phyloP scores from a whole-genome alignment of 2,113 vertebrate species.

The Notiomystis cincta region DNA sequence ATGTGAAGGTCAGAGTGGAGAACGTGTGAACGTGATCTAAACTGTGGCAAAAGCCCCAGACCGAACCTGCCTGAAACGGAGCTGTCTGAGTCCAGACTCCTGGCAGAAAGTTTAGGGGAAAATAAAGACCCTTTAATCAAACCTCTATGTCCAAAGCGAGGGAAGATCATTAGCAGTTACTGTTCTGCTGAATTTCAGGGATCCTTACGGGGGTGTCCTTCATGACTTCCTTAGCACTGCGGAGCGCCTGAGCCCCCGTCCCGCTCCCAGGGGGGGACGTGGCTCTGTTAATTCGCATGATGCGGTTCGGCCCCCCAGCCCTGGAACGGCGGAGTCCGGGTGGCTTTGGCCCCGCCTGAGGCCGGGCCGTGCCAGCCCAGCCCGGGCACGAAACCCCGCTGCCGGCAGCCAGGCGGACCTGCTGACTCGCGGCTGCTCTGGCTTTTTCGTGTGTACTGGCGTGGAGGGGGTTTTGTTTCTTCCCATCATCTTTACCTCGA shows the following conservation, averaged over 20 bases:
- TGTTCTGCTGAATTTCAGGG: background rate
- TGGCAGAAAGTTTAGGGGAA: background rate
- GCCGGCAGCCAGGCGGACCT: background rate
- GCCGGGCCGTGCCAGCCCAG: background rate
- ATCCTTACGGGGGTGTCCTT: background rate
- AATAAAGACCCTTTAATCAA: background rate
- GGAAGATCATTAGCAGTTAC: background rate
- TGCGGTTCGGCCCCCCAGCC: background rate
- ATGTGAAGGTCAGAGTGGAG: background rate
- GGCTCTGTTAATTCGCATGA: background rate
- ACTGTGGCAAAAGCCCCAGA: background rate
- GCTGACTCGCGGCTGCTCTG: background rate
- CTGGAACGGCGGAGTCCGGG: rapidly evolving
- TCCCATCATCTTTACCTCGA: background rate
- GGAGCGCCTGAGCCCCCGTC: rapidly evolving
- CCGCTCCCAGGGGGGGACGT: background rate
- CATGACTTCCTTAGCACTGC: background rate
- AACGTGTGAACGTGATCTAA: rapidly evolving
- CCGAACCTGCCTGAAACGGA: background rate
- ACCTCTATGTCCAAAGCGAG: background rate
- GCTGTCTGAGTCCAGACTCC: background rate
- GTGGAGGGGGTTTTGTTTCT: background rate
- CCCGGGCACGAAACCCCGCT: background rate
- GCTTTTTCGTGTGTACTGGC: background rate
- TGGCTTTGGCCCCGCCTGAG: rapidly evolving